Evolutionary conservation across 2,797 vertebrate species (phyloP).

Genomic region (Tapirus indicus): DNA sequence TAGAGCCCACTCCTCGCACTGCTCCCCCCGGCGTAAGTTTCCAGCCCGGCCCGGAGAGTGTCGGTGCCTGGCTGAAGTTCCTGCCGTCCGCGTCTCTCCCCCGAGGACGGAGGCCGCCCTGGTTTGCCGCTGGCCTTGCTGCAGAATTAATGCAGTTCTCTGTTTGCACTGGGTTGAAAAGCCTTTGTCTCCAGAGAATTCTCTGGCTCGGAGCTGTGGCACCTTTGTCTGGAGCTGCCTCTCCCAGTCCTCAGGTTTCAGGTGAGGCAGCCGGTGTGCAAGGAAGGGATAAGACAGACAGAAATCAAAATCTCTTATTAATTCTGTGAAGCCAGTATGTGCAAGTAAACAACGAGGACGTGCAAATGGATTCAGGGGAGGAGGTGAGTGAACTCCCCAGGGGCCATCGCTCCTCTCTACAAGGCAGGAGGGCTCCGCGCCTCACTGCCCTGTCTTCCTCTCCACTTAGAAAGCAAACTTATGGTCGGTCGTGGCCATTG

Average conservation of each 20-base stretch:
- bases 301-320: constrained; percentile 53
- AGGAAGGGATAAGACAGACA: constrained; percentile 55
- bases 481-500: not conserved
- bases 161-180: constrained; percentile 42
- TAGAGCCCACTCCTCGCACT: too few relatives aligned
- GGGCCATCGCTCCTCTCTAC: not conserved
- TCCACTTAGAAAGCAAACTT: constrained; percentile 15
- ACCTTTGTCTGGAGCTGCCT: constrained; percentile 54
- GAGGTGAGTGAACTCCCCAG: not conserved
- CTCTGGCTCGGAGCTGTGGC: constrained; percentile 8
- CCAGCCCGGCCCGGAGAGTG: not conserved
- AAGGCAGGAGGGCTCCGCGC: not conserved
- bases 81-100: not conserved
- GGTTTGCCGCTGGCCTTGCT: not conserved
- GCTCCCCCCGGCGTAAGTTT: not conserved
- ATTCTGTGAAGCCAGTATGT: constrained; percentile 10
- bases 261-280: constrained; percentile 38
- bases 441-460: not conserved
- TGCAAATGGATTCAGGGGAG: not conserved
- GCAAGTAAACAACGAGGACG: constrained; percentile 40
- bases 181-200: constrained; percentile 59
- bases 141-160: not conserved
- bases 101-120: accelerated
- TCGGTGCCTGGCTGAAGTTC: not conserved
- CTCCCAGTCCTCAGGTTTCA: constrained; percentile 66